Base-by-base conservation (phyloP, 2,888 invertebrate species). In the Chalcis sispes region DNA sequence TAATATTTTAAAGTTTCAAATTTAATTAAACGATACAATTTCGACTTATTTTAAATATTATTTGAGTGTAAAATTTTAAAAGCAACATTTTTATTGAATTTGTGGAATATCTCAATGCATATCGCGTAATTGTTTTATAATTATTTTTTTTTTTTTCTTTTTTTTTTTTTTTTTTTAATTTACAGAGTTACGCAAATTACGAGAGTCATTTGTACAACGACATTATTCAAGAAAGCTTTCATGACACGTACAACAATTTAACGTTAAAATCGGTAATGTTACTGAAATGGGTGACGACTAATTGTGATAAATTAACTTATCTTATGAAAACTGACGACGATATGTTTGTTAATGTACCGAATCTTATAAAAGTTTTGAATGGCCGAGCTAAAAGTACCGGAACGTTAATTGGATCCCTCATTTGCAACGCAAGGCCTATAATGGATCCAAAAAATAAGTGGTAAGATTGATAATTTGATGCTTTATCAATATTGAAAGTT, bases 321-420 rank as follows among this genome's bases (percentile, higher is more conserved):
- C 90, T 96, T 25, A 91, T 96, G 87, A 96, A 96, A 90, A 94
- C 95, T 3, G 96, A 96, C 81, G 96, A 96, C 81, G 96, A 96
- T 82, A 95, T 95, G 90, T 96, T 94, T 85, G 92, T 96, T 0
- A 95, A 96, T 87, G 90, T 96, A 74, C 92, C 93, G n/a, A 92
- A 91, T 80, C 88, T 95, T 27, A 84, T 94, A 67, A 84, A 85
- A 77, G 82, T 86, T 5, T 82, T 90, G 32, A 84, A 81, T 61
- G 76, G 82, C 25, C 82, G 83, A 75, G 73, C 82, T 64, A 61
- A 86, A 80, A 82, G 83, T 25, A 82, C 90, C 61, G 91, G 91
- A 36, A 84, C 94, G 77, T 89, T 96, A 58, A 91, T 94, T 13
- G 96, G 96, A 0, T 93, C 93, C 83, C 91, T 95, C n/a, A 95